A percentile compares a stretch with the other conserved stretches of the same genome.
Evolutionary conservation across 1,140 invertebrate genomes (phyloP).

Genomic region (Maconellicoccus hirsutus): DNA sequence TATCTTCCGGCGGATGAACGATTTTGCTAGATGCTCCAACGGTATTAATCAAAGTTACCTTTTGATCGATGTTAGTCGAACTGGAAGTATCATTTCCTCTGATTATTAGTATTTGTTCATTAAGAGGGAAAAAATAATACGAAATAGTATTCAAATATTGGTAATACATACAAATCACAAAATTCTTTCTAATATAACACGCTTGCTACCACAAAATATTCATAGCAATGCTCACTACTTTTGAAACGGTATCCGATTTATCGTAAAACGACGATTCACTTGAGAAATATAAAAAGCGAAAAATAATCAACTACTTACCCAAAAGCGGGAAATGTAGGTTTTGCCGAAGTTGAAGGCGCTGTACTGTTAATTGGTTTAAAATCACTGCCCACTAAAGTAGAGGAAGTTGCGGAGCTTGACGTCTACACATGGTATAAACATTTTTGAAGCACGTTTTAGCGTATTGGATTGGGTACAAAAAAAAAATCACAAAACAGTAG

Average conservation of each 20-base stretch:
- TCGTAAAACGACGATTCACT: not conserved
- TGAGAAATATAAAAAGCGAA: not conserved
- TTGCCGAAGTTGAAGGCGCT: conserved; percentile 42
- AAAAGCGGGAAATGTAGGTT: conserved; percentile 69
- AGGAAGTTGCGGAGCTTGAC: conserved; percentile 38
- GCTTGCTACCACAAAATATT: too few species aligned
- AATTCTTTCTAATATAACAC: not conserved
- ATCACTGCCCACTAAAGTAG: conserved; percentile 46
- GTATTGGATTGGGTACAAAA: not conserved
- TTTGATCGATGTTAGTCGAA: conserved; percentile 39
- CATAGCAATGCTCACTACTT: too few species aligned
- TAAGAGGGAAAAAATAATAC: not conserved
- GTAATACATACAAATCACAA: not conserved
- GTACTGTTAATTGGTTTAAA: conserved; percentile 46
- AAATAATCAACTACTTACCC: conserved; percentile 38
- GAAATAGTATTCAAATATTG: not conserved
- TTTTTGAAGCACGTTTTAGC: not conserved
- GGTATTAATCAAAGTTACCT: conserved; percentile 58
- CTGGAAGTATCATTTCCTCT: conserved; percentile 11
- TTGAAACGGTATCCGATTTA: not conserved
- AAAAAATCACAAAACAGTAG: not conserved
- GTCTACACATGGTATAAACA: conserved; percentile 29
- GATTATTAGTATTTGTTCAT: not conserved
- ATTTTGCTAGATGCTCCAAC: conserved; percentile 80
- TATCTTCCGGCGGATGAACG: conserved; percentile 86